Conservation (phyloP, 2,888 invertebrate genomes). For the Limnephilus marmoratus region DNA sequence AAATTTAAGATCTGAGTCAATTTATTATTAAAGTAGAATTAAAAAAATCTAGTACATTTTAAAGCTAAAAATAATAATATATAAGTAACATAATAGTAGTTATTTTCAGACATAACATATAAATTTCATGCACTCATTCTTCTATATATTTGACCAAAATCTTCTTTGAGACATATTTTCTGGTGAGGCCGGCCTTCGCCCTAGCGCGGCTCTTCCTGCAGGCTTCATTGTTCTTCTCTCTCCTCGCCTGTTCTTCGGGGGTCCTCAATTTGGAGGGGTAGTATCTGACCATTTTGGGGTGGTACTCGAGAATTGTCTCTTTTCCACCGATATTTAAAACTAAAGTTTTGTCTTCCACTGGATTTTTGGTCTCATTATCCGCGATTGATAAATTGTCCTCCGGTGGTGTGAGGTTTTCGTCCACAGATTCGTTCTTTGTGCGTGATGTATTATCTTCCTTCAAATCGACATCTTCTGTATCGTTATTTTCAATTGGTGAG, state of each 20-base stretch:
- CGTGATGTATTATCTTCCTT: no score
- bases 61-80: no score
- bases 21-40: no score
- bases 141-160: background rate
- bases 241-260: background rate
- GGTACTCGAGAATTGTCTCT: background rate
- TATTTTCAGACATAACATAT: background rate
- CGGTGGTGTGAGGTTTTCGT: background rate
- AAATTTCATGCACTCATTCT: background rate
- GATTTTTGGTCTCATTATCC: background rate
- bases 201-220: background rate
- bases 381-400: background rate
- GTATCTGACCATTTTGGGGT: background rate
- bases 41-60: no score
- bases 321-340: background rate
- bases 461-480: no score
- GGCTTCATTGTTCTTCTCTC: background rate
- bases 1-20: no score
- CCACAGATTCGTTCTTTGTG: background rate
- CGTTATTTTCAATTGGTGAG: no score
- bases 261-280: background rate
- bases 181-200: background rate
- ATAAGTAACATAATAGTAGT: background rate
- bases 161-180: background rate
- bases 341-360: background rate